Evolutionary conservation across 2,888 invertebrate genomes (phyloP), one percentile per base, ranked within the genome.

Genomic region (Apotomis capreana): DNA sequence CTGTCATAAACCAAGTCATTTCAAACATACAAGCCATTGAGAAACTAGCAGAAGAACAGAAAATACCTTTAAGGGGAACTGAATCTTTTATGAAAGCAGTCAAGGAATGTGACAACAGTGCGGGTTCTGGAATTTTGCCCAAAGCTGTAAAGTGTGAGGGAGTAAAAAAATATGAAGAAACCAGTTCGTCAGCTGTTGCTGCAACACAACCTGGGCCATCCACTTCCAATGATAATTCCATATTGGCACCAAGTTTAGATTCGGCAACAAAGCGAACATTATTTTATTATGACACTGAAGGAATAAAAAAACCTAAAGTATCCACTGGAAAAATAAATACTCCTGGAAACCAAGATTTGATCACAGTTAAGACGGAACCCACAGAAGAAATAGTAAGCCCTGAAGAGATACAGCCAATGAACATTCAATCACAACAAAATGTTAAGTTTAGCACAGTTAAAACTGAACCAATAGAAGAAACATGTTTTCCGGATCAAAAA

Each of bases 21-120:
- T 83, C 75, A 58, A 86, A 88, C 69, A 80, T 91, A 62, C 74
- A 79, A 70, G 74, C 75, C 49, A 89, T 91, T 69, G 76, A 80
- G 74, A 77, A 81, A 52, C 80, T 86, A 73, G 89, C 88, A 13
- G 63, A 75, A 49, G 73, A 78, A n/a, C 79, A 64, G 3, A 81
- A 69, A 80, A 86, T 49, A 55, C 13, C 37, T 4, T 44, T 64
- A 64, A 54, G 54, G 15, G 40, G 26, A 44, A 44, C 12, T 26
- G 44, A 64, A 44, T 5, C 52, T 12, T 55, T 44, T 26, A 64
- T 64, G 5, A 64, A 64, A 55, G 54, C 57, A 87, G 89, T 68
- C 74, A 76, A 44, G 71, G 88, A 73, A 74, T 83, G 68, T 77
- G 79, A 73, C 75, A 79, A 10, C 80, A 65, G n/a, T 54, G 13